phyloP scores from a whole-genome alignment of 1,140 invertebrate species.

The Cydia amplana region DNA sequence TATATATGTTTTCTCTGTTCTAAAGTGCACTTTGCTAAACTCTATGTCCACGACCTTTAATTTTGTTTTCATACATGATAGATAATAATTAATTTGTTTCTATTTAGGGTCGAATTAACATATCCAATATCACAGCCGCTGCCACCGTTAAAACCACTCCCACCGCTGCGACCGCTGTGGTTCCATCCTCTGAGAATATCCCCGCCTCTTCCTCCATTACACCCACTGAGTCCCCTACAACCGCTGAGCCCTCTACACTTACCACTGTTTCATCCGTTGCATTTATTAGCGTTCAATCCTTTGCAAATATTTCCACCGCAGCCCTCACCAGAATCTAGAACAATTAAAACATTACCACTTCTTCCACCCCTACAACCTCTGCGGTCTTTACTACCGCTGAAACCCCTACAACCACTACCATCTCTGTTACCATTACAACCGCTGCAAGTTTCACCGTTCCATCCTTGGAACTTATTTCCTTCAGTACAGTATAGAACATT shows the following conservation, averaged over 20 bases:
- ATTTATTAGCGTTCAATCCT: not conserved
- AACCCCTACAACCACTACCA: not conserved
- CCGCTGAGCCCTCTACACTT: not conserved
- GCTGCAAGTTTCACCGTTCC: no score
- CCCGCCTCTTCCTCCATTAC: not conserved
- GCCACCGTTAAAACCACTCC: slow-evolving; percentile 1
- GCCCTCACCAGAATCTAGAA: not conserved
- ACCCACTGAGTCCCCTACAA: not conserved
- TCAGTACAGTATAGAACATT: not conserved
- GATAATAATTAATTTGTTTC: not conserved
- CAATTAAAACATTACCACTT: not conserved
- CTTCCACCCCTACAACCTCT: not conserved
- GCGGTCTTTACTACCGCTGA: not conserved
- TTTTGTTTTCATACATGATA: not conserved
- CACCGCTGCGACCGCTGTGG: not conserved
- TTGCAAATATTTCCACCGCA: not conserved
- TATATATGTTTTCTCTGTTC: no score
- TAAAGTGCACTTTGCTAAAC: not conserved
- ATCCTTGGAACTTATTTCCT: no score
- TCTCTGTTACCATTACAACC: no score
- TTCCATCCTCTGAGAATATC: not conserved
- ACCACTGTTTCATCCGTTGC: slow-evolving; percentile 28
- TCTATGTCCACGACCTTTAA: not conserved
- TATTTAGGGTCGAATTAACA: not conserved
- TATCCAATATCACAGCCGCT: not conserved